A percentile compares a stretch with the other conserved stretches of the same genome.
phyloP scores from a whole-genome alignment of 2,113 vertebrate species.

The Albula glossodonta region DNA sequence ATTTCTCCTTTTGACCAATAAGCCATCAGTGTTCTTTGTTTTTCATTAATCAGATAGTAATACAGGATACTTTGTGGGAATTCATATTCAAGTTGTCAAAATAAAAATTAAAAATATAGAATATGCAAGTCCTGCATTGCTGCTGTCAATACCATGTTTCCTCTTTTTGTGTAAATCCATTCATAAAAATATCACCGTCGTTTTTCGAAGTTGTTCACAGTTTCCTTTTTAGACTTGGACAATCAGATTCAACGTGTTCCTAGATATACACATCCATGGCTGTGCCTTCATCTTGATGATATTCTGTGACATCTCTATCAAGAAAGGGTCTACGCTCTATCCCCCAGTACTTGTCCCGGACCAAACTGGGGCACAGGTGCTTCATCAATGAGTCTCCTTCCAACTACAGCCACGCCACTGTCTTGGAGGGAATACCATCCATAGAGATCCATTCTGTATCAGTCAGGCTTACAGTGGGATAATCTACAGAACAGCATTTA shows the following conservation, averaged over 20 bases:
- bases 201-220: not conserved
- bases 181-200: conserved; percentile 14
- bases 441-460: not conserved
- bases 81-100: conserved; percentile 33
- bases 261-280: conserved; percentile 8
- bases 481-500: not conserved
- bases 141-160: conserved; percentile 25
- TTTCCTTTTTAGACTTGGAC: not conserved
- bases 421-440: not conserved
- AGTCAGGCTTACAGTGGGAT: not conserved
- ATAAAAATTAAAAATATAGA: conserved; percentile 33
- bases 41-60: conserved; percentile 6
- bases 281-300: not conserved
- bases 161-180: not conserved
- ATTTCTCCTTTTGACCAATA: conserved; percentile 12
- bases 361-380: not conserved
- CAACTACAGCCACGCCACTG: not conserved
- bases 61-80: not conserved
- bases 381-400: not conserved
- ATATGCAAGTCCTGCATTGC: conserved; percentile 61
- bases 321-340: not conserved
- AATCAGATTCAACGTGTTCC: conserved; percentile 30
- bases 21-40: conserved; percentile 18
- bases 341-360: not conserved
- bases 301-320: not conserved